phyloP scores from a whole-genome alignment of 2,797 vertebrate genomes.

The Tangara arthus region DNA sequence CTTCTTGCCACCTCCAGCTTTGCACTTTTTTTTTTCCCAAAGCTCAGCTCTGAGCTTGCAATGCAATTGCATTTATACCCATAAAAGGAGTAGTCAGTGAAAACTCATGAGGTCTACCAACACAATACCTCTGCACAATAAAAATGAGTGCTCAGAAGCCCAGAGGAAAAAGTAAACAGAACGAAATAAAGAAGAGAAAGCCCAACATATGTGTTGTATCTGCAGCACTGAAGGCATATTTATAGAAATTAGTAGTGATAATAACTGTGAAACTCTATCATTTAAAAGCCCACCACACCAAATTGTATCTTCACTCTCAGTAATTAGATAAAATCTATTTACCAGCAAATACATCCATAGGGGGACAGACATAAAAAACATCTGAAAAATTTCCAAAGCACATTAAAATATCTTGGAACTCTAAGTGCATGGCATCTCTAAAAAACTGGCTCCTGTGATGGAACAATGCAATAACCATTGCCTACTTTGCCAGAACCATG shows the following conservation, averaged over 20 bases:
- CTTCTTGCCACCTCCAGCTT: background rate
- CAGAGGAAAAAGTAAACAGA: background rate
- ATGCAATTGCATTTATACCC: background rate
- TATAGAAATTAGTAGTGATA: background rate
- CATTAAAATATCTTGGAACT: background rate
- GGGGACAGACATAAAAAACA: background rate
- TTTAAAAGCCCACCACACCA: background rate
- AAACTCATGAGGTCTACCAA: background rate
- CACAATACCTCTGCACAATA: background rate
- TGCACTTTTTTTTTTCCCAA: background rate
- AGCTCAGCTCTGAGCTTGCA: background rate
- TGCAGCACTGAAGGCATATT: background rate
- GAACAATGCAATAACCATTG: background rate
- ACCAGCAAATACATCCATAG: background rate
- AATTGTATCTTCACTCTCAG: background rate
- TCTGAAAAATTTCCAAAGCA: background rate
- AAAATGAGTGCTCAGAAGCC: background rate
- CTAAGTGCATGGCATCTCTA: background rate
- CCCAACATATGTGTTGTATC: accelerated
- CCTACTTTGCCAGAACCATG: background rate
- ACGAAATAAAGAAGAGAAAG: background rate
- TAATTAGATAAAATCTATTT: background rate
- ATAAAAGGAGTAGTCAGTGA: background rate
- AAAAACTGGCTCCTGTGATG: background rate
- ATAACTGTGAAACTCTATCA: background rate